phyloP scores from a whole-genome alignment of 2,113 vertebrate genomes.

The Chaetodon trifascialis region DNA sequence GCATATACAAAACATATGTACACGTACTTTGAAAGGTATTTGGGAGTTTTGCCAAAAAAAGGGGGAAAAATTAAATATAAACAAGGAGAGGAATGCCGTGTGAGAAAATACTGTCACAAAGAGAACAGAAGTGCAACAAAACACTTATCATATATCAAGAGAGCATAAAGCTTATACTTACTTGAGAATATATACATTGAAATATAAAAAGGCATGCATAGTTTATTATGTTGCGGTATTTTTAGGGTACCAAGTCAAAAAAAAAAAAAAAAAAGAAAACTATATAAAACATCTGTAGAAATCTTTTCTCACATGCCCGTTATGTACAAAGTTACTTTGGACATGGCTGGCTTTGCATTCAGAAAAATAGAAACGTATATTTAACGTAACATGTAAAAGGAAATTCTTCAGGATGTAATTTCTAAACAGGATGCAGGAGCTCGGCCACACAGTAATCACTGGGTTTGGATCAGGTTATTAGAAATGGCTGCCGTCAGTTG shows the following conservation, averaged over 20 bases:
- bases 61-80: slow-evolving; percentile 85
- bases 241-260: slow-evolving; percentile 82
- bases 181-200: slow-evolving; percentile 87
- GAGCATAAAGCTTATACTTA: slow-evolving; percentile 88
- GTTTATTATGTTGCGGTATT: slow-evolving; percentile 85
- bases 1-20: slow-evolving; percentile 90
- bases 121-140: slow-evolving; percentile 81
- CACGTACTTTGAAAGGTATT: slow-evolving; percentile 80
- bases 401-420: slow-evolving; percentile 37
- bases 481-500: not conserved
- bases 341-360: slow-evolving; percentile 64
- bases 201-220: slow-evolving; percentile 92
- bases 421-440: slow-evolving; percentile 20
- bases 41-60: slow-evolving; percentile 74
- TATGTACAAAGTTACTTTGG: slow-evolving; percentile 73
- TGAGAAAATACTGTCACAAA: slow-evolving; percentile 91
- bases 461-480: slow-evolving; percentile 38
- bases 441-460: slow-evolving; percentile 9
- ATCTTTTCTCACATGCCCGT: slow-evolving; percentile 62
- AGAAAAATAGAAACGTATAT: slow-evolving; percentile 49
- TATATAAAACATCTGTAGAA: slow-evolving; percentile 72
- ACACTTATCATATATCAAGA: slow-evolving; percentile 82
- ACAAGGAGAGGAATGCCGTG: slow-evolving; percentile 85
- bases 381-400: slow-evolving; percentile 27
- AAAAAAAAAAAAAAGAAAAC: slow-evolving; percentile 65